Evolutionary conservation across 2,888 invertebrate species (phyloP).

Genomic region (Amblyjoppa fuscipennis): DNA sequence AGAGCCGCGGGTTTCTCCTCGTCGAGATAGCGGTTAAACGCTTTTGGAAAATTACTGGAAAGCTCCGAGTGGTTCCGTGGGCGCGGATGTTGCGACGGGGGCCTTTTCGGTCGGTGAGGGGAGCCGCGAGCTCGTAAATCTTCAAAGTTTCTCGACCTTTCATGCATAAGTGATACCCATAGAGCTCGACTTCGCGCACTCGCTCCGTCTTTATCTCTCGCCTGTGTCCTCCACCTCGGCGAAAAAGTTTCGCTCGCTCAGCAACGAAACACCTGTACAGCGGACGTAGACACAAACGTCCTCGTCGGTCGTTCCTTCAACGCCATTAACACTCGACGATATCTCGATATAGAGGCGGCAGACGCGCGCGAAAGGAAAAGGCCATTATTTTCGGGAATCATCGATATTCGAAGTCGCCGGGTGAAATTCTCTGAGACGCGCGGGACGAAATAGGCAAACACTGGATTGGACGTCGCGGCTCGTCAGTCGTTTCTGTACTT

Average conservation of each 20-base stretch:
- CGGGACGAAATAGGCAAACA: not conserved
- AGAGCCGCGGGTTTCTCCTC: slow-evolving; percentile 32
- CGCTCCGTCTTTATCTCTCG: not conserved
- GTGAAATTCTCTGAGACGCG: not conserved
- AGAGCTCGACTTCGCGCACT: slow-evolving; percentile 44
- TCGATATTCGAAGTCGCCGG: slow-evolving; percentile 41
- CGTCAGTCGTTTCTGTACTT: not conserved
- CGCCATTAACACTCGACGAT: slow-evolving; percentile 36
- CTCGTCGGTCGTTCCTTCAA: slow-evolving; percentile 5
- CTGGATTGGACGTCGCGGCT: not conserved
- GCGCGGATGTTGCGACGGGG: slow-evolving; percentile 4
- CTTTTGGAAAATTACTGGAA: slow-evolving; percentile 68
- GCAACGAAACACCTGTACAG: not conserved
- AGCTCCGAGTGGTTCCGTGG: slow-evolving; percentile 54
- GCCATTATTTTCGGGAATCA: slow-evolving; percentile 33
- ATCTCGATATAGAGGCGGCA: slow-evolving; percentile 2
- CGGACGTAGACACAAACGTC: not conserved
- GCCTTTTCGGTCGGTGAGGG: not conserved
- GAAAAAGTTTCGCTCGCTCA: slow-evolving; percentile 5
- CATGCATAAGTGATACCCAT: slow-evolving; percentile 69
- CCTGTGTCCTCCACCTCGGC: not conserved
- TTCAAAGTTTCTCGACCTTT: slow-evolving; percentile 67
- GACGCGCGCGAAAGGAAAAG: not conserved
- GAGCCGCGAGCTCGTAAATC: slow-evolving; percentile 64
- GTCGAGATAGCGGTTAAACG: slow-evolving; percentile 65